These are phyloP conservation scores for Hemaris fuciformis DNA, from an alignment of 2,888 invertebrate species.

Conservation along the genomic window DNA sequence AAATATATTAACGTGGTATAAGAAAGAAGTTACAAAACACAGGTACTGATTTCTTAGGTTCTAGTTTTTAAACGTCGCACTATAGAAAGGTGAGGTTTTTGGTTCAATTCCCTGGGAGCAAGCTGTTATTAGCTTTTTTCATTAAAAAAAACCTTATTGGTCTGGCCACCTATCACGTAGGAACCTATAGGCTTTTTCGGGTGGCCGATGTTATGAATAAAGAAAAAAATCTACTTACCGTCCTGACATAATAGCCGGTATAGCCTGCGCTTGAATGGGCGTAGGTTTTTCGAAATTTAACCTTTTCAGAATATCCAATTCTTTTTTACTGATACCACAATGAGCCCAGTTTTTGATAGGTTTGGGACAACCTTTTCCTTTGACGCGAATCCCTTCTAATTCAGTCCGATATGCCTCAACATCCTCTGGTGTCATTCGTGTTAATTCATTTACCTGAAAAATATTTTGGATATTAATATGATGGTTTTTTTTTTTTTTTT, in stretches of 20 bases:
- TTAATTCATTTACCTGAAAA: constrained; percentile 92
- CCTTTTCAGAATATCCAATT: constrained; percentile 95
- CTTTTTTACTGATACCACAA: constrained; percentile 97
- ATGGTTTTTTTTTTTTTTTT: too few relatives aligned
- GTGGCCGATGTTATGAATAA: too few relatives aligned
- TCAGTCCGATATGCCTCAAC: constrained; percentile 93
- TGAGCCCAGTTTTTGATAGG: constrained; percentile 99
- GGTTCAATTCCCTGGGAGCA: too few relatives aligned
- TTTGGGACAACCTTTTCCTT: constrained; percentile 98
- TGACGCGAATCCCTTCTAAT: constrained; percentile 96
- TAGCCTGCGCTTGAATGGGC: constrained; percentile 98
- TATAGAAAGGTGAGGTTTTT: too few relatives aligned
- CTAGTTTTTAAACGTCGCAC: too few relatives aligned
- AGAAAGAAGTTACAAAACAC: too few relatives aligned
- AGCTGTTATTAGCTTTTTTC: too few relatives aligned
- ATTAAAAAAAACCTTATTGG: too few relatives aligned
- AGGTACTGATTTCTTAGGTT: too few relatives aligned
- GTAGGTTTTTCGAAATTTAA: constrained; percentile 97
- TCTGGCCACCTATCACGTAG: too few relatives aligned
- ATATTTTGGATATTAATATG: background rate
- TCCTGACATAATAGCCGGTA: constrained; percentile 98
- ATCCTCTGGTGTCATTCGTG: constrained; percentile 93
- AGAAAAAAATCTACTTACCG: constrained; percentile 71
- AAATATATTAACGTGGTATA: background rate
- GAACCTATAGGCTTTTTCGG: too few relatives aligned